Percentiles rank a stretch among this genome's conserved stretches.
Evolutionary conservation across 2,113 vertebrate genomes (phyloP).

Genomic region (Deroptyus accipitrinus): DNA sequence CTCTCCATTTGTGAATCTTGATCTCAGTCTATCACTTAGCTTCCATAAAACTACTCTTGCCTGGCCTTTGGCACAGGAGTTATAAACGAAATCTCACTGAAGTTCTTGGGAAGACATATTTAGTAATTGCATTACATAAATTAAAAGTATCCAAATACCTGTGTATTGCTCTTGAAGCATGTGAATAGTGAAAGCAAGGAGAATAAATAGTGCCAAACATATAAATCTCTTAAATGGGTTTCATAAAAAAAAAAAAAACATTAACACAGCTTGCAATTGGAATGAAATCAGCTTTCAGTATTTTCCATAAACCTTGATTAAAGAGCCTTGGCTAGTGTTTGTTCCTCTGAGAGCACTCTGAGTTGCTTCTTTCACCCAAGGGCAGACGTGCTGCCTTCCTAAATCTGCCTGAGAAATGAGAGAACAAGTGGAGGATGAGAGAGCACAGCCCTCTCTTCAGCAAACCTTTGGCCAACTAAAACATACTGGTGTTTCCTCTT

Average conservation of each 20-base stretch:
- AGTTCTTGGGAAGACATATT: background rate
- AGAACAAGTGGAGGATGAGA: background rate
- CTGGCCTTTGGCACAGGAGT: background rate
- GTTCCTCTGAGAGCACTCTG: background rate
- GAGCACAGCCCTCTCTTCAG: background rate
- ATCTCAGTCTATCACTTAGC: background rate
- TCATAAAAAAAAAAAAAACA: background rate
- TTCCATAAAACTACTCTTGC: background rate
- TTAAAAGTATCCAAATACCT: background rate
- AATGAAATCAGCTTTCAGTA: background rate
- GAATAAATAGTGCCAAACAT: background rate
- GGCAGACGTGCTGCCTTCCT: background rate
- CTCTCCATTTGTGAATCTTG: background rate
- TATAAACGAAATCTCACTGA: background rate
- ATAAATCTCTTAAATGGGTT: background rate
- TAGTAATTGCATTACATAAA: background rate
- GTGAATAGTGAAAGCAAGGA: background rate
- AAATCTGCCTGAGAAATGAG: background rate
- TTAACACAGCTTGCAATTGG: background rate
- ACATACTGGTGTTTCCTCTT: background rate
- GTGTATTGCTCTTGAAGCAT: background rate
- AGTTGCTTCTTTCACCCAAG: background rate
- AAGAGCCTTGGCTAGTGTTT: background rate
- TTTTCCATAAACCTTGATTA: background rate
- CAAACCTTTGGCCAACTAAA: background rate